Evolutionary conservation across 2,113 vertebrate species (phyloP).

Genomic region (Macrotus californicus): DNA sequence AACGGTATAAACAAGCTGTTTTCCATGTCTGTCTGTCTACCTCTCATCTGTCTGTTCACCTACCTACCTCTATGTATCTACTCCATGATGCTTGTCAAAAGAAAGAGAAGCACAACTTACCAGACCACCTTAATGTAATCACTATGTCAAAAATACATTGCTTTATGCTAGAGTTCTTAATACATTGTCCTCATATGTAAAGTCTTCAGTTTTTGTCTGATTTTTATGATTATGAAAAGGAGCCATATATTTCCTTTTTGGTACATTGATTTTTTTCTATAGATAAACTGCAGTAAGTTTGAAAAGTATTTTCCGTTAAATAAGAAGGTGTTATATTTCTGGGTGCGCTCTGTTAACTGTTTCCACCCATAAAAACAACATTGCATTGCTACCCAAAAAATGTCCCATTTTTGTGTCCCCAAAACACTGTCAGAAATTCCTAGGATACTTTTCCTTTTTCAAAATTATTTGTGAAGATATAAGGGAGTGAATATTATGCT

Average conservation of each 20-base stretch:
- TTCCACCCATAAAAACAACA: conserved; percentile 61
- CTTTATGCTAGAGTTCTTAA: background rate
- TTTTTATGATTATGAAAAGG: conserved; percentile 17
- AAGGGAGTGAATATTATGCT: background rate
- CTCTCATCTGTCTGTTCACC: background rate
- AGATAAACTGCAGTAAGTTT: conserved; percentile 15
- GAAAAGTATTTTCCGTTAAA: conserved; percentile 48
- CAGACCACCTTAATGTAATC: background rate
- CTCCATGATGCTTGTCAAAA: background rate
- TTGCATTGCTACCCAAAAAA: conserved; percentile 58
- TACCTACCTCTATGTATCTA: background rate
- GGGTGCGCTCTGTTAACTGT: conserved; percentile 32
- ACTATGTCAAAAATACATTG: background rate
- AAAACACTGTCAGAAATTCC: conserved; percentile 57
- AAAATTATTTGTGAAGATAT: background rate
- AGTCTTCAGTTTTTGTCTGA: background rate
- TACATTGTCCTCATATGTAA: background rate
- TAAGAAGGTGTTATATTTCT: background rate
- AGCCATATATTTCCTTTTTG: background rate
- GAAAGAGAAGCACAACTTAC: background rate
- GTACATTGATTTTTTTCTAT: background rate
- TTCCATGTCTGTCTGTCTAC: background rate
- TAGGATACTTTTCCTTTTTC: background rate
- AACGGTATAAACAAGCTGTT: background rate
- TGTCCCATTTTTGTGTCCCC: background rate